Evolutionary conservation across 2,113 vertebrate genomes (phyloP).

Genomic region (Pangasianodon gigas): DNA sequence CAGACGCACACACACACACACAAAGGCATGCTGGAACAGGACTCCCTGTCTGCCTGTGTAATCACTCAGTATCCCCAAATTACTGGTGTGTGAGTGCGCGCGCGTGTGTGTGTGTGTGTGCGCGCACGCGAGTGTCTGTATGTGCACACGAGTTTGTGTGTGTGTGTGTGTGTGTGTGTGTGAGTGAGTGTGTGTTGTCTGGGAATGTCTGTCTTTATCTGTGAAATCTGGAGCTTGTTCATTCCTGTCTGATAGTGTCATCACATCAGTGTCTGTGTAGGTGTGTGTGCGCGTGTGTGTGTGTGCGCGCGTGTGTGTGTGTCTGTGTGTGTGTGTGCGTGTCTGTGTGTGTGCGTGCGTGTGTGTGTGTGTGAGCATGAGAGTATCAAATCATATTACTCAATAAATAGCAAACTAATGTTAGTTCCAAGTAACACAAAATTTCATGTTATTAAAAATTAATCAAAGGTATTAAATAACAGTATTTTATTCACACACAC

Average conservation of each 20-base stretch:
- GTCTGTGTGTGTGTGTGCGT: slow-evolving; percentile 14
- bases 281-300: not conserved
- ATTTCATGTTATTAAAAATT: not conserved
- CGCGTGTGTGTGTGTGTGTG: slow-evolving; percentile 40
- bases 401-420: not conserved
- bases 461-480: not conserved
- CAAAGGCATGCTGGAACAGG: slow-evolving; percentile 47
- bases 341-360: slow-evolving; percentile 24
- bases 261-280: slow-evolving; percentile 48
- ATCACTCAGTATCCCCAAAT: slow-evolving; percentile 60
- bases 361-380: not conserved
- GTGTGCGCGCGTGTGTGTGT: slow-evolving; percentile 28
- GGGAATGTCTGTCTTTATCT: slow-evolving; percentile 61
- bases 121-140: slow-evolving; percentile 29
- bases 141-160: slow-evolving; percentile 39
- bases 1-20: slow-evolving; percentile 11
- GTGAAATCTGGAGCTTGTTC: slow-evolving; percentile 59
- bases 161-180: slow-evolving; percentile 37
- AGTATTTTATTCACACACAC: no score
- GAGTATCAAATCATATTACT: not conserved
- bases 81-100: slow-evolving; percentile 39
- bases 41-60: slow-evolving; percentile 51
- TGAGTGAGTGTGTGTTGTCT: slow-evolving; percentile 41
- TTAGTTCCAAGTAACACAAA: not conserved
- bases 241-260: slow-evolving; percentile 59